phyloP scores from a whole-genome alignment of 2,888 invertebrate species.

The Scaptomyza parva region DNA sequence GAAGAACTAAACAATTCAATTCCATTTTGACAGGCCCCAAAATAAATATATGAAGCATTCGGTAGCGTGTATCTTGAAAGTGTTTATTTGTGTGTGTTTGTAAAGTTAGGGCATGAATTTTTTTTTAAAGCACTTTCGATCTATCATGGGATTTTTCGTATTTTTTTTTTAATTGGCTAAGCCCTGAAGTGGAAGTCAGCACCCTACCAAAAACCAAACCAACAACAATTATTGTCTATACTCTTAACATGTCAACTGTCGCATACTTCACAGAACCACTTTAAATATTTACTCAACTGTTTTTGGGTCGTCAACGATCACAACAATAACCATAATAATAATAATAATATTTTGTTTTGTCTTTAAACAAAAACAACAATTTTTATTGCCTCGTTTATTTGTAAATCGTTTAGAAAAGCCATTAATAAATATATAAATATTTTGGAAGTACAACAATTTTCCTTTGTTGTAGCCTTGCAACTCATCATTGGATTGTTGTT shows the following conservation, averaged over 20 bases:
- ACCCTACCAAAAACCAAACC: not conserved
- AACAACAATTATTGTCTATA: too few species aligned
- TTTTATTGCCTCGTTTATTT: slow-evolving; percentile 55
- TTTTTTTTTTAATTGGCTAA: slow-evolving; percentile 66
- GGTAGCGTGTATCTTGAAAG: slow-evolving; percentile 33
- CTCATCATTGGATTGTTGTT: slow-evolving; percentile 39
- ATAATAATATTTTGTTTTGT: too few species aligned
- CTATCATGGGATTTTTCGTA: slow-evolving; percentile 42
- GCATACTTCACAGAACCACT: slow-evolving; percentile 21
- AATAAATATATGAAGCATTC: slow-evolving; percentile 48
- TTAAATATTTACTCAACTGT: slow-evolving; percentile 61
- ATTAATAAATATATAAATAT: slow-evolving; percentile 56
- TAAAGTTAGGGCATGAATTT: slow-evolving; percentile 32
- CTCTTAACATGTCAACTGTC: slow-evolving; percentile 36
- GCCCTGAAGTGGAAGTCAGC: slow-evolving; percentile 34
- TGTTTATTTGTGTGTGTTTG: not conserved
- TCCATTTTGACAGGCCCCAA: slow-evolving; percentile 58
- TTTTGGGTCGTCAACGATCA: slow-evolving; percentile 14
- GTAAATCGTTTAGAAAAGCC: slow-evolving; percentile 39
- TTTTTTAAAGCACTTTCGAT: slow-evolving; percentile 29
- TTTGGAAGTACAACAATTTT: slow-evolving; percentile 15
- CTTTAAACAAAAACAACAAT: slow-evolving; percentile 25
- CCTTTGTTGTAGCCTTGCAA: slow-evolving; percentile 45
- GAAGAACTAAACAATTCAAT: slow-evolving; percentile 65
- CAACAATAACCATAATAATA: slow-evolving; percentile 12